phyloP scores from a whole-genome alignment of 2,113 vertebrate species.

The Butorides virescens region DNA sequence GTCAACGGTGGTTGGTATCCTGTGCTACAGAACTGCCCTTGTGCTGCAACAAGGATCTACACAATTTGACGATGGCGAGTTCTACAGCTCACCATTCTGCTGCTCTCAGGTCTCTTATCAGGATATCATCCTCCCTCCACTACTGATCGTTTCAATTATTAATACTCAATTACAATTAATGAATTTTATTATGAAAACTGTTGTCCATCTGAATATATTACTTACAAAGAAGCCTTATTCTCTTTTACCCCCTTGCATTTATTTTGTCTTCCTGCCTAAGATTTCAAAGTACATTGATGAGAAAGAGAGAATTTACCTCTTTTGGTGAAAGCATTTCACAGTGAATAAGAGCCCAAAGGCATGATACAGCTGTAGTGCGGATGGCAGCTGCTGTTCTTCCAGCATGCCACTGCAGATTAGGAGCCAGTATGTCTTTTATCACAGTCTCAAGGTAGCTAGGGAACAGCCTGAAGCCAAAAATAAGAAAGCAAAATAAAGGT shows the following conservation, averaged over 20 bases:
- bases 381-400: conserved; percentile 88
- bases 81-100: neutral
- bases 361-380: conserved; percentile 87
- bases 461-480: conserved; percentile 79
- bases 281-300: neutral
- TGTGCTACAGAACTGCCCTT: neutral
- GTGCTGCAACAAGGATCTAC: neutral
- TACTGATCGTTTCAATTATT: neutral
- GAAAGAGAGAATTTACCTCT: conserved; percentile 77
- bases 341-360: conserved; percentile 87
- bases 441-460: conserved; percentile 77
- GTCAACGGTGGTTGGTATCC: neutral
- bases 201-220: neutral
- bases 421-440: conserved; percentile 83
- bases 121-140: neutral
- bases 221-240: neutral
- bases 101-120: neutral
- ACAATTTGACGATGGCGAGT: neutral
- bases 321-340: conserved; percentile 71
- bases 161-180: neutral
- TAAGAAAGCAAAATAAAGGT: conserved; percentile 16
- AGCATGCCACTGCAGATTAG: conserved; percentile 92
- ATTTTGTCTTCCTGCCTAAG: neutral
- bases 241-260: fast-evolving
- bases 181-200: neutral